These are phyloP conservation scores for Dinoponera quadriceps DNA, from an alignment of 1,140 invertebrate genomes.

Conservation along the genomic window DNA sequence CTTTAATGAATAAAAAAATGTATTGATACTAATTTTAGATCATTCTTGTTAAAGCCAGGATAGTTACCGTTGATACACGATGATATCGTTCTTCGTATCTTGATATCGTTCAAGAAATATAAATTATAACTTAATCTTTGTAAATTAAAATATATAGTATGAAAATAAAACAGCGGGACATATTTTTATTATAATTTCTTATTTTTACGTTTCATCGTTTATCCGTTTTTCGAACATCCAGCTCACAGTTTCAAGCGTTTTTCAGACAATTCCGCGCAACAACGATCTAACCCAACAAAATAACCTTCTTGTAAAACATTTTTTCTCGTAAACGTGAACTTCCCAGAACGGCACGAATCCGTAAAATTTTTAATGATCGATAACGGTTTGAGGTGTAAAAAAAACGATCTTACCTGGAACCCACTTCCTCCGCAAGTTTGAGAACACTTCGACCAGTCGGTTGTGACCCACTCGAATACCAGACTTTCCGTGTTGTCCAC, in stretches of 20 bases:
- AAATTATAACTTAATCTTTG: no score
- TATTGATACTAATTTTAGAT: no score
- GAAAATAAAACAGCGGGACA: no score
- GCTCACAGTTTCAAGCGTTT: slow-evolving; percentile 7
- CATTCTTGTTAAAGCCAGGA: no score
- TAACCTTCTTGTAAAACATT: background rate
- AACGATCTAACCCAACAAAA: no score
- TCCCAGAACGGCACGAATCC: background rate
- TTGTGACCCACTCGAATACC: slow-evolving; percentile 92
- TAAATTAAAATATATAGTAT: no score
- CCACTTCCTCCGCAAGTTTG: slow-evolving; percentile 94
- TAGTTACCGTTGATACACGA: no score
- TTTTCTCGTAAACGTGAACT: background rate
- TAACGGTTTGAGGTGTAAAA: background rate
- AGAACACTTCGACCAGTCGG: slow-evolving; percentile 95
- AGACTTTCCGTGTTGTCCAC: slow-evolving; percentile 85
- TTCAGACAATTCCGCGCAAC: slow-evolving; percentile 27
- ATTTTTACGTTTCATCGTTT: background rate
- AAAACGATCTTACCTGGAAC: slow-evolving; percentile 84
- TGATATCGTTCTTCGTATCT: no score
- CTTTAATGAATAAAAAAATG: no score
- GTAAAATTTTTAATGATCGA: slow-evolving; percentile 30
- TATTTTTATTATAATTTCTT: no score
- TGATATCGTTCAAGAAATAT: no score
- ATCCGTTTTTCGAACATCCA: background rate